Base-by-base conservation (phyloP, 2,797 vertebrate genomes). In the Lithobates pipiens region DNA sequence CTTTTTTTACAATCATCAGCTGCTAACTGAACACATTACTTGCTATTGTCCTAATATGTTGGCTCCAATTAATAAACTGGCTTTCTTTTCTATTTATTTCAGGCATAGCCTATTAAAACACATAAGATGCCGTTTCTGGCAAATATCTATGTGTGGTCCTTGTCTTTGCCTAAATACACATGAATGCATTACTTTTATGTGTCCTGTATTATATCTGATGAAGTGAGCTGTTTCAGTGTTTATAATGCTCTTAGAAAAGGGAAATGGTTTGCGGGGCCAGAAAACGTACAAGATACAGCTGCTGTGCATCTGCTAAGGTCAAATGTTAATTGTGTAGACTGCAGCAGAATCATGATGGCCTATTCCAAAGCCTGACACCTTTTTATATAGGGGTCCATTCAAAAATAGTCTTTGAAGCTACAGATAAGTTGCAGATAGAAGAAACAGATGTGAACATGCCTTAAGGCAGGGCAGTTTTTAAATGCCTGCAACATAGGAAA, bases 121-220 rank as follows among this genome's bases (percentile, higher is more conserved):
- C 23, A 13, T 7, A 34, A 18, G 2, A 34, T 77, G 36, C 10
- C 5, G 46, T 69, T 77, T 42, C 74, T 86, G 67, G 68, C 42
- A 54, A 36, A 73, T 25, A 34, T 8, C 75, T 29, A 69, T 86
- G 76, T 86, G 84, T 88, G 86, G 84, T 88, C 88, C 81, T 29
- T 10, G 36, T 50, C 50, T 10, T 76, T 81, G 71, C 23, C 27
- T 65, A 42, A 21, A 73, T 74, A 67, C 10, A 63, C 65, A 80
- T 1, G 11, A 78, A 39, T 39, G 68, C 46, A 42, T 34, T 85
- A 50, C 39, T 46, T 57, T 67, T 65, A 46, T 77, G n/a, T 83
- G 44, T 39, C 25, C 44, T 29, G 39, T 70, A 80, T 21, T 70
- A 80, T 21, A 50, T 23, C 34, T 68, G 6, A 80, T 74, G 69